These are phyloP conservation scores for Heliconius hortense DNA, from an alignment of 2,888 invertebrate species.

Conservation along the genomic window DNA sequence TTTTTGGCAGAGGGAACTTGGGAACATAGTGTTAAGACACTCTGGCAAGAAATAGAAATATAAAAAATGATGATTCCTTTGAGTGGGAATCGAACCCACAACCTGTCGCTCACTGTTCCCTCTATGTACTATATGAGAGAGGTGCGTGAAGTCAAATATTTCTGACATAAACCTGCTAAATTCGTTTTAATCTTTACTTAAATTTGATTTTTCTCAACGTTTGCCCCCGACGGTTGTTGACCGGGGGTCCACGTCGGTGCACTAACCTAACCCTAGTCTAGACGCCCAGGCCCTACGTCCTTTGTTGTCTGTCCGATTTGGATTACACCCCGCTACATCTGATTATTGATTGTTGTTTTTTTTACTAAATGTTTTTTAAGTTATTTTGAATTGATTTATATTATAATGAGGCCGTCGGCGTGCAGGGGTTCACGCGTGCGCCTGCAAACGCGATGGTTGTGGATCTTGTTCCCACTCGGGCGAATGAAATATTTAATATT, in stretches of 20 bases:
- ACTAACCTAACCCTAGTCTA: constrained; percentile 40
- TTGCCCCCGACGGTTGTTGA: constrained; percentile 42
- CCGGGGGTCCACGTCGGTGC: constrained; percentile 35
- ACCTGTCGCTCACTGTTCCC: background rate
- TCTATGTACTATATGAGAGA: no score
- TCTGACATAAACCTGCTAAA: no score
- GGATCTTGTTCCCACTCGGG: no score
- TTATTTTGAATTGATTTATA: background rate
- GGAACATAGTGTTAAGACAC: no score
- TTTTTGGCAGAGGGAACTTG: no score
- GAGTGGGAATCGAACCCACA: background rate
- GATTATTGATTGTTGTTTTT: background rate
- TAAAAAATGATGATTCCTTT: background rate
- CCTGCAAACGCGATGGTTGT: no score
- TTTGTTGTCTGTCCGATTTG: constrained; percentile 39
- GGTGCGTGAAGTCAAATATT: no score
- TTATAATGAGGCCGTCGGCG: no score
- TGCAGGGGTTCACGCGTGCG: no score
- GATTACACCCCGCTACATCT: background rate
- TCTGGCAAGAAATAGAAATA: background rate
- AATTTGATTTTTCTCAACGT: background rate
- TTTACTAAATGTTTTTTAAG: background rate
- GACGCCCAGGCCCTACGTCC: constrained; percentile 33
- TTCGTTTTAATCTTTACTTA: no score
- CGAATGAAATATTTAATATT: no score